Evolutionary conservation across 53 echinoderm and acorn worm species (phyloP).

Genomic region (Zoroaster sp.): DNA sequence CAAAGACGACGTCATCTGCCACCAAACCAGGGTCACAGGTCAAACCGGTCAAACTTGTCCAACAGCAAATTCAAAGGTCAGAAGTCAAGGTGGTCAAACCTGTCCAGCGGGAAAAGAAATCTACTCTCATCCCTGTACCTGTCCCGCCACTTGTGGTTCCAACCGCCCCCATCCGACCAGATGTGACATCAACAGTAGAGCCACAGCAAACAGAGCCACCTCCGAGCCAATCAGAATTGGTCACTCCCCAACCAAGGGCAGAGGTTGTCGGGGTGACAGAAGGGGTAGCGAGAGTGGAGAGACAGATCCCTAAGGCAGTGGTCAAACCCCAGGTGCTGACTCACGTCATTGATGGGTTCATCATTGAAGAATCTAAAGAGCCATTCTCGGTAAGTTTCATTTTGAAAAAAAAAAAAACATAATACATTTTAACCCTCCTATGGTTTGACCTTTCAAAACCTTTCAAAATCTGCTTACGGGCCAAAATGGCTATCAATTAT

Average conservation of each 20-base stretch:
- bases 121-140: not conserved
- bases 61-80: slow-evolving; percentile 32
- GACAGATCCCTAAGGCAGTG: slow-evolving; percentile 82
- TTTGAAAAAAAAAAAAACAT: not conserved
- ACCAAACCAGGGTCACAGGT: slow-evolving; percentile 32
- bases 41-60: slow-evolving; percentile 24
- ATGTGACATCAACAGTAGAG: slow-evolving; percentile 24
- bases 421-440: no score
- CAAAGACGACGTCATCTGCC: not conserved
- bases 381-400: slow-evolving; percentile 87
- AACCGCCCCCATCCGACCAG: slow-evolving; percentile 24
- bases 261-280: slow-evolving; percentile 36
- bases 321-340: slow-evolving; percentile 96
- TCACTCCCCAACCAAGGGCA: slow-evolving; percentile 20
- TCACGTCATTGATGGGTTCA: slow-evolving; percentile 96
- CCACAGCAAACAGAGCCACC: not conserved
- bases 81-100: slow-evolving; percentile 37
- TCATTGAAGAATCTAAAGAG: slow-evolving; percentile 96
- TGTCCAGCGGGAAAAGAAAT: slow-evolving; percentile 46
- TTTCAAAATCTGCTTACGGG: no score
- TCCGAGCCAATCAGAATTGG: slow-evolving; percentile 19
- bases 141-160: slow-evolving; percentile 40
- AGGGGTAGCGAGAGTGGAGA: slow-evolving; percentile 55
- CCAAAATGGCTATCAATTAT: no score
- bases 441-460: no score